phyloP scores from a whole-genome alignment of 1,140 invertebrate species.

The Bombus pyrosoma region DNA sequence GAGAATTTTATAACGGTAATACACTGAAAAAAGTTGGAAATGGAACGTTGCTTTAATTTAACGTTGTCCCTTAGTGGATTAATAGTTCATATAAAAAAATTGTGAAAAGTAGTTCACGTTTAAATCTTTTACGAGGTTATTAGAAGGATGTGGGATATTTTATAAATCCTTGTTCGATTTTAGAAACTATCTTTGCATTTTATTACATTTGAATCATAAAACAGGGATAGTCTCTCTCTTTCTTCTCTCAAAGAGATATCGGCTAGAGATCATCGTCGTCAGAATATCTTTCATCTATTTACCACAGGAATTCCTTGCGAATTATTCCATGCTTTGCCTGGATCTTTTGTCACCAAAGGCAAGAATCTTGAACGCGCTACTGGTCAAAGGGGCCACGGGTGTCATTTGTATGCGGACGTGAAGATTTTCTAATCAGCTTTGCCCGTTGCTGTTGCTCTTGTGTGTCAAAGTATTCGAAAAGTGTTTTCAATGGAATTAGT shows the following conservation, averaged over 20 bases:
- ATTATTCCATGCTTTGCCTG: neutral
- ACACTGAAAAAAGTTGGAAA: neutral
- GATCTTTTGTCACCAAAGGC: neutral
- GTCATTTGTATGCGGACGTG: neutral
- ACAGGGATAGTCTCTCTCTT: neutral
- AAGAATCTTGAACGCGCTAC: slow-evolving; percentile 3
- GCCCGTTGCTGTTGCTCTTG: neutral
- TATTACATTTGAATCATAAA: neutral
- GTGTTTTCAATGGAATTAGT: neutral
- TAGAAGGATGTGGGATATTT: neutral
- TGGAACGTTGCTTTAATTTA: neutral
- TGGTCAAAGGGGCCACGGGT: neutral
- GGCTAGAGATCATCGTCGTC: neutral
- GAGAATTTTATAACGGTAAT: neutral
- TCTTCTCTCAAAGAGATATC: neutral
- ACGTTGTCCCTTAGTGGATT: neutral
- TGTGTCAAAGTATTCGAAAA: neutral
- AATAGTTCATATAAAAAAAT: neutral
- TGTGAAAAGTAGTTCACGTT: neutral
- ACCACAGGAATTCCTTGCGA: neutral
- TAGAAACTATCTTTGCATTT: neutral
- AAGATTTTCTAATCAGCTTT: slow-evolving; percentile 8
- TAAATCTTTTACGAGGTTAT: neutral
- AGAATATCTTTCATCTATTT: neutral
- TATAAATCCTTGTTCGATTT: neutral